Evolutionary conservation across 2,888 invertebrate genomes (phyloP).

Genomic region (Mimumesa dahlbomi): DNA sequence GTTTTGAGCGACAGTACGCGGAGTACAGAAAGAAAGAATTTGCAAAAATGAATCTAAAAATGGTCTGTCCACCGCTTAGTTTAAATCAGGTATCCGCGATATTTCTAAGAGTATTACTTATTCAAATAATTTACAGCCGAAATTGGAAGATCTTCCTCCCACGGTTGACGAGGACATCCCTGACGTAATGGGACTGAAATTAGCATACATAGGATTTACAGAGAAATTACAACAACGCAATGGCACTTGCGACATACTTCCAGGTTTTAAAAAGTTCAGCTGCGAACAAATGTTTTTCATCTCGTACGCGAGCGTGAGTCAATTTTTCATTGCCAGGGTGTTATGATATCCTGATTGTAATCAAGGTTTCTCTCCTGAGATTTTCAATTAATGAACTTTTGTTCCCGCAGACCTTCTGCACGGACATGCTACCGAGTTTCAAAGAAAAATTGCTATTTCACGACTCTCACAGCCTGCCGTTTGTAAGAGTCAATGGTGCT

Average conservation of each 20-base stretch:
- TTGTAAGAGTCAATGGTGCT: neutral
- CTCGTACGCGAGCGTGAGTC: constrained; percentile 1
- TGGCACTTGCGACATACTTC: neutral
- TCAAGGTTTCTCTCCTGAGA: neutral
- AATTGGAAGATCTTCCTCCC: no score
- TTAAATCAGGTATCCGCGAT: no score
- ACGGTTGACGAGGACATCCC: neutral
- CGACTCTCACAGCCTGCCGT: neutral
- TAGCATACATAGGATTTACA: neutral
- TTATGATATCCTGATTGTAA: neutral
- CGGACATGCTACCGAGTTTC: neutral
- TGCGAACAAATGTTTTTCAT: constrained; percentile 10
- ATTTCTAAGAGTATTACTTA: no score
- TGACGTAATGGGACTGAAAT: constrained; percentile 2
- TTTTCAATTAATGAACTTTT: no score
- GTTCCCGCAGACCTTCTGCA: neutral
- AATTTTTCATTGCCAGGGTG: no score
- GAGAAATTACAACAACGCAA: neutral
- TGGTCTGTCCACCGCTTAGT: no score
- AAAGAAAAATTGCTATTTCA: neutral
- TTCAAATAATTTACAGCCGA: no score
- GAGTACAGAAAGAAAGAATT: no score
- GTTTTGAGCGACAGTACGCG: neutral
- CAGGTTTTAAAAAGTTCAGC: neutral
- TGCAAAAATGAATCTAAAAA: no score